Conservation (phyloP, 2,797 vertebrate species). For the Microctenopoma stevenorrisi region DNA sequence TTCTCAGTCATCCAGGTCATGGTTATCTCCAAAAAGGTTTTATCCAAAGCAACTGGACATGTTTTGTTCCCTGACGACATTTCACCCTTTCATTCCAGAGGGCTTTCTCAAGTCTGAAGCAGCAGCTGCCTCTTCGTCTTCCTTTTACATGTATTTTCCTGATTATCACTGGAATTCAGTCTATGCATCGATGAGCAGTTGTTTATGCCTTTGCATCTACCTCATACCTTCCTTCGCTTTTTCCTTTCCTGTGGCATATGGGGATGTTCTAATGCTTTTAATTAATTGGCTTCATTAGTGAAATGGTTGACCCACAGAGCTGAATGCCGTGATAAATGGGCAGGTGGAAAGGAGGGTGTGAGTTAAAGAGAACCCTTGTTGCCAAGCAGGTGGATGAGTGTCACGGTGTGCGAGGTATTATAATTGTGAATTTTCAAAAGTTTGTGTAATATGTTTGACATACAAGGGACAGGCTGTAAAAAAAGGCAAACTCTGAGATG, state of each 20-base stretch:
- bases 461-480: slow-evolving; percentile 21
- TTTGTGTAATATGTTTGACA: slow-evolving; percentile 43
- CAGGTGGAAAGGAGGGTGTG: slow-evolving; percentile 57
- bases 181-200: slow-evolving; percentile 53
- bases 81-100: too few relatives aligned
- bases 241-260: slow-evolving; percentile 33
- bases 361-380: slow-evolving; percentile 57
- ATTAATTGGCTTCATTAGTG: slow-evolving; percentile 85
- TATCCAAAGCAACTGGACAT: too few relatives aligned
- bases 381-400: slow-evolving; percentile 60
- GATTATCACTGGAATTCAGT: slow-evolving; percentile 68
- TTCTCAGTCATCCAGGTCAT: too few relatives aligned
- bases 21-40: too few relatives aligned
- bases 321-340: slow-evolving; percentile 72
- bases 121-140: slow-evolving; percentile 16
- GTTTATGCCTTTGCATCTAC: slow-evolving; percentile 69
- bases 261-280: slow-evolving; percentile 77
- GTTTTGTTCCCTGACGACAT: too few relatives aligned
- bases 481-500: slow-evolving; percentile 23
- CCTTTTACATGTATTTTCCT: slow-evolving; percentile 70
- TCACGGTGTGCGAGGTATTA: slow-evolving; percentile 54
- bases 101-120: too few relatives aligned
- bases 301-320: slow-evolving; percentile 69
- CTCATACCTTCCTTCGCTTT: neutral
- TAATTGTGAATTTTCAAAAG: slow-evolving; percentile 56